Percentiles rank a stretch among this genome's conserved stretches.
These are phyloP conservation scores for Tarsius wallacei DNA, from an alignment of 2,797 vertebrate genomes.

Conservation along the genomic window DNA sequence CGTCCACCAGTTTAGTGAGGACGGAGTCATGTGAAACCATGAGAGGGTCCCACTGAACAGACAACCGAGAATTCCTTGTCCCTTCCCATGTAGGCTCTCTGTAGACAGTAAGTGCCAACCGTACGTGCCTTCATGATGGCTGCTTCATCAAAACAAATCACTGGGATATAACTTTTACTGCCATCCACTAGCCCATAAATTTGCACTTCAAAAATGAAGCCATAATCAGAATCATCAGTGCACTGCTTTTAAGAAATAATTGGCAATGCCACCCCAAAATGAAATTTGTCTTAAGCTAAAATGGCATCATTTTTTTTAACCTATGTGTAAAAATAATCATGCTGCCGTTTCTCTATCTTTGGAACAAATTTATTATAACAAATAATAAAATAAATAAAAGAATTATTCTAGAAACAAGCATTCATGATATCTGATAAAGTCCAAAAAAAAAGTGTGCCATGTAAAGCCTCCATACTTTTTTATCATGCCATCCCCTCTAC, in stretches of 20 bases:
- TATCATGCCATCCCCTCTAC: not conserved
- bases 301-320: not conserved
- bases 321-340: too few relatives aligned
- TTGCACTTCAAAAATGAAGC: not conserved
- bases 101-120: not conserved
- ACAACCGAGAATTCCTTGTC: not conserved
- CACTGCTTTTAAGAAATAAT: constrained; percentile 7
- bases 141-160: not conserved
- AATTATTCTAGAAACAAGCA: not conserved
- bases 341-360: not conserved
- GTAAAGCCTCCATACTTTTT: not conserved
- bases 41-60: not conserved
- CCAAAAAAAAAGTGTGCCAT: not conserved
- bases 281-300: constrained; percentile 31
- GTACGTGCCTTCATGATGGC: not conserved
- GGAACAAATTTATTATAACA: not conserved
- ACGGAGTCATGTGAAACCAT: not conserved
- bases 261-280: not conserved
- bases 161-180: not conserved
- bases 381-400: not conserved
- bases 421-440: not conserved
- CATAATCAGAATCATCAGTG: not conserved
- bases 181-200: not conserved
- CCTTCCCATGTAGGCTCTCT: not conserved
- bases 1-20: not conserved